Conservation (phyloP, 2,888 invertebrate species). For the Tridacna crocea region DNA sequence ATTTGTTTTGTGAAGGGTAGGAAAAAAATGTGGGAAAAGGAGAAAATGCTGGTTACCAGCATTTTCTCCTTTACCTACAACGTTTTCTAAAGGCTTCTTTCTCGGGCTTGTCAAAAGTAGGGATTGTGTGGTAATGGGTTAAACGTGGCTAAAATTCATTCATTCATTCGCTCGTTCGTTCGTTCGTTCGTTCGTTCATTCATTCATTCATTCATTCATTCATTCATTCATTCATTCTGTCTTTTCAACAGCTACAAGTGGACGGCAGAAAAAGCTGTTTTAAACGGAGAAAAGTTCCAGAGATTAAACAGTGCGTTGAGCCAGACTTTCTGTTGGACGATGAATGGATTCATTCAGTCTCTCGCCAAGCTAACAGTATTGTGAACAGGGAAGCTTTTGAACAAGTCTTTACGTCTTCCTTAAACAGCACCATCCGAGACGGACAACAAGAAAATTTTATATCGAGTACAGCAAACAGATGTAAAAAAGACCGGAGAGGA, state of each 20-base stretch:
- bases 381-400: neutral
- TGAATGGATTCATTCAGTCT: neutral
- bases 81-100: no score
- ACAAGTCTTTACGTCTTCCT: neutral
- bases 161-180: no score
- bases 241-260: neutral
- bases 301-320: neutral
- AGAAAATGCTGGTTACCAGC: no score
- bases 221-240: neutral
- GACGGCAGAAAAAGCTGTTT: neutral
- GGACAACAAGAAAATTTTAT: neutral
- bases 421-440: neutral
- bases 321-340: neutral
- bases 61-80: no score
- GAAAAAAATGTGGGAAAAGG: no score
- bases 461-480: neutral
- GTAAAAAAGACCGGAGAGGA: constrained; percentile 4
- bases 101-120: neutral
- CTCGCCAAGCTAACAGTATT: constrained; percentile 4
- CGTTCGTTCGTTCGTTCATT: neutral
- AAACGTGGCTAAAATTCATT: no score
- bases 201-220: neutral
- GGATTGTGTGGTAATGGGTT: neutral
- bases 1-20: no score
- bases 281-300: neutral